These are phyloP conservation scores for Habrosyne pyritoides DNA, from an alignment of 2,888 invertebrate species.

Conservation along the genomic window DNA sequence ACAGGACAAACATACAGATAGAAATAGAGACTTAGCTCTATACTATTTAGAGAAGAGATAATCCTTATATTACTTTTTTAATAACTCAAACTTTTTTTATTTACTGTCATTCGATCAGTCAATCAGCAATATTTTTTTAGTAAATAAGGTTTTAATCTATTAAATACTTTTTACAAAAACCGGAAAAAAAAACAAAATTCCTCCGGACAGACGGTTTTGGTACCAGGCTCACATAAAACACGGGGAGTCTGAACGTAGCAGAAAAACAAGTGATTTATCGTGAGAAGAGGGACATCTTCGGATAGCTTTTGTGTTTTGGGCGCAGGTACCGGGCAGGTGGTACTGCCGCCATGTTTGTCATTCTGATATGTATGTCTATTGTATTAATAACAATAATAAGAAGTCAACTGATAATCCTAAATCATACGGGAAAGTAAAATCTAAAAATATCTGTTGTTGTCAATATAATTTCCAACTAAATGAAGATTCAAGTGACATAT, in stretches of 20 bases:
- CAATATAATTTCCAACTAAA: too few species aligned
- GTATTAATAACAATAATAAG: constrained; percentile 11
- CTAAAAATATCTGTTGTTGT: too few species aligned
- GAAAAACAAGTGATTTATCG: constrained; percentile 74
- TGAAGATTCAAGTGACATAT: too few species aligned
- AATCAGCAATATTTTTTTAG: too few species aligned
- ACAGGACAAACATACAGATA: too few species aligned
- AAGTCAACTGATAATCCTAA: background rate
- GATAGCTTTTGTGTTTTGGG: constrained; percentile 55
- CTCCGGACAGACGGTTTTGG: constrained; percentile 42
- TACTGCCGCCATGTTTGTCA: background rate
- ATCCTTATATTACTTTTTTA: too few species aligned
- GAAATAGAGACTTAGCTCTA: too few species aligned
- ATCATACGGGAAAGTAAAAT: too few species aligned
- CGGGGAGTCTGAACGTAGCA: constrained; percentile 55
- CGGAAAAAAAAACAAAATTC: constrained; percentile 23
- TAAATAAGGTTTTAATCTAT: too few species aligned
- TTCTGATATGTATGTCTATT: constrained; percentile 20
- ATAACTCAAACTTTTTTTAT: background rate
- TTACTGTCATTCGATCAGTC: too few species aligned
- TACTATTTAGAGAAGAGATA: too few species aligned
- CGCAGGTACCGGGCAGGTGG: constrained; percentile 37
- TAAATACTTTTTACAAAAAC: background rate
- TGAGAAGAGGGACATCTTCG: constrained; percentile 72
- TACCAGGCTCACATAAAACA: constrained; percentile 66